Base-by-base conservation (phyloP, 2,113 vertebrate genomes). In the Heterochromis multidens region DNA sequence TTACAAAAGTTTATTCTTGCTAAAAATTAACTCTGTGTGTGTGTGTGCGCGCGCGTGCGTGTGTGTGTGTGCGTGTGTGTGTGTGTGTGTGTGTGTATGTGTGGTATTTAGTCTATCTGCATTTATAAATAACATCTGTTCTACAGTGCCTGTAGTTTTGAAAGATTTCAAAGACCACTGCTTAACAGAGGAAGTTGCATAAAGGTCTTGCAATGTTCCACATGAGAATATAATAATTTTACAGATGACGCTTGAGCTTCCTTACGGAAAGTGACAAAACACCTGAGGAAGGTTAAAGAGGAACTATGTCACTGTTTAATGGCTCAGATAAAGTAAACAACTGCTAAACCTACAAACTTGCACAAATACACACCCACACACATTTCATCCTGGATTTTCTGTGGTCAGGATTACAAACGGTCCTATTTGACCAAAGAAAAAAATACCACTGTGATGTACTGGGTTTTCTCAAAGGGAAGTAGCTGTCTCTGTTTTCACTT, bases 401-500 rank as follows among this genome's bases (percentile, higher is more conserved):
- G 87, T 35, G 65, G 89, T 87, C 65, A 62, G 29, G 49, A 70
- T 31, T 67, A 59, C 29, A 14, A 77, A 19, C 0, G n/a, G 72
- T 31, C 60, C 21, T 79, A 82, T 78, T 40, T 46, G 9, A 77
- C 49, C 17, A 56, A 74, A 56, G 31, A 54, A 12, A 13, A 76
- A 56, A 43, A 5, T 6, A 82, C 19, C 59, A 49, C 16, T 1
- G 7, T 77, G 46, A 77, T 84, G 54, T 4, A 13, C 33, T 81
- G 88, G 88, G 54, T 4, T 87, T 92, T 91, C 54, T 79, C 40
- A 49, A n/a, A 59, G 60, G 86, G 86, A 92, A 90, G 35, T 88
- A 37, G 25, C 37, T 46, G 37, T n/a, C 74, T 46, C 11, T 46
- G 19, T 52, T 90, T 87, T 89, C 77, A 90, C 81, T 89, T 91